A percentile compares a stretch with the other conserved stretches of the same genome.
Conservation (phyloP, 2,888 invertebrate species). For the Nymphalis polychloros region DNA sequence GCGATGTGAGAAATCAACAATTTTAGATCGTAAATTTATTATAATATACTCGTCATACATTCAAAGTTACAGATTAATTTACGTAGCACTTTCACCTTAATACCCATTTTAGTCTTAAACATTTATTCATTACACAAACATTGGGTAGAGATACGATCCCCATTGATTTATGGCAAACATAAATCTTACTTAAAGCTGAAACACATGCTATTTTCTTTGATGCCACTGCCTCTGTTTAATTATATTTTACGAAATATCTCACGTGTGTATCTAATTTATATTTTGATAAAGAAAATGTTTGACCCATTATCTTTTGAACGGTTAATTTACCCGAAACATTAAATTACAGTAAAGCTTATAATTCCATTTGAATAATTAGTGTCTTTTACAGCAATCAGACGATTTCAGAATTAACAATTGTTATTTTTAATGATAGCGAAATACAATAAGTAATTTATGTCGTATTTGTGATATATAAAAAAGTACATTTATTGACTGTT, state of each 20-base stretch:
- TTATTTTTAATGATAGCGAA: background rate
- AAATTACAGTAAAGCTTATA: background rate
- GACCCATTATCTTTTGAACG: background rate
- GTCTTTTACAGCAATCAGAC: background rate
- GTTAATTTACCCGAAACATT: background rate
- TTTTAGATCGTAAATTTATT: background rate
- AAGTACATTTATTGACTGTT: too few species aligned
- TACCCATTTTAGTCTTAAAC: background rate
- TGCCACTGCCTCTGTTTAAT: background rate
- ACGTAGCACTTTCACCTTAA: too few species aligned
- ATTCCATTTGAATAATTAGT: background rate
- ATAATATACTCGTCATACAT: too few species aligned
- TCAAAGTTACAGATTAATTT: too few species aligned
- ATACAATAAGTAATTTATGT: background rate
- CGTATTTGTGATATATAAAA: too few species aligned
- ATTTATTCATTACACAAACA: constrained; percentile 8
- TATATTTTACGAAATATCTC: background rate
- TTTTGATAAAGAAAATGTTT: background rate
- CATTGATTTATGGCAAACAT: constrained; percentile 18
- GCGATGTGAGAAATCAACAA: background rate
- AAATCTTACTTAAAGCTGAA: constrained; percentile 22
- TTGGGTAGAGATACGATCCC: background rate
- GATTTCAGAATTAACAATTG: background rate
- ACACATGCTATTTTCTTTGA: constrained; percentile 4
- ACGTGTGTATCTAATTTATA: background rate